Evolutionary conservation across 2,888 invertebrate species (phyloP).

Genomic region (Opisthograptis luteolata): DNA sequence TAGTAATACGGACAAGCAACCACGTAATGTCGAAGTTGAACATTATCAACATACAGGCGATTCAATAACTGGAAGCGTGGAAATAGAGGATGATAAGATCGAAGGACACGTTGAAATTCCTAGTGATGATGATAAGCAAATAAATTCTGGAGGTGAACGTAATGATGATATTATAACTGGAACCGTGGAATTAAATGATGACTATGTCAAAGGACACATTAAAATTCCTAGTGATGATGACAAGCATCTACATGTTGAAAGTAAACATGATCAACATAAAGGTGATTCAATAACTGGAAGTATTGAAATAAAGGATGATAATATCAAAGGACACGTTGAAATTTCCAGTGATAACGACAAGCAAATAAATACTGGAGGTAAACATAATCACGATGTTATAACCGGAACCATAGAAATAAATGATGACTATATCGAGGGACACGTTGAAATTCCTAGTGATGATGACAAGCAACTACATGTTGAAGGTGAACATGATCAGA

Average conservation of each 20-base stretch:
- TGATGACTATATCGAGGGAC: background rate
- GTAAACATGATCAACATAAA: background rate
- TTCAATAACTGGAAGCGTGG: background rate
- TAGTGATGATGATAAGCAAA: too few species aligned
- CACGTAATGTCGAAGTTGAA: background rate
- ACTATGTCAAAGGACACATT: background rate
- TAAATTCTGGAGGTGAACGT: too few species aligned
- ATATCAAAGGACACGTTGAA: too few species aligned
- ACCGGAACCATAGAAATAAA: background rate
- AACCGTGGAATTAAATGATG: background rate
- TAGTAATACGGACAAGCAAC: background rate
- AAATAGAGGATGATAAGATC: background rate
- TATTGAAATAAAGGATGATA: background rate
- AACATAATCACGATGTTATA: too few species aligned
- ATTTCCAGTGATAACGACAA: too few species aligned
- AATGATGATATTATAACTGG: background rate
- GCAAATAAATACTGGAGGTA: too few species aligned
- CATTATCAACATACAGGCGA: background rate
- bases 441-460: too few species aligned
- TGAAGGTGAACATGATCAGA: background rate
- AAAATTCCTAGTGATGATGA: background rate
- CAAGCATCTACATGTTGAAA: background rate
- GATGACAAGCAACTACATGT: too few species aligned
- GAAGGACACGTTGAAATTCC: background rate
- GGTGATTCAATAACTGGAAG: background rate